These are phyloP conservation scores for Bergia puertoricense DNA, from an alignment of 92 coral and sea anemone genomes.

Conservation along the genomic window DNA sequence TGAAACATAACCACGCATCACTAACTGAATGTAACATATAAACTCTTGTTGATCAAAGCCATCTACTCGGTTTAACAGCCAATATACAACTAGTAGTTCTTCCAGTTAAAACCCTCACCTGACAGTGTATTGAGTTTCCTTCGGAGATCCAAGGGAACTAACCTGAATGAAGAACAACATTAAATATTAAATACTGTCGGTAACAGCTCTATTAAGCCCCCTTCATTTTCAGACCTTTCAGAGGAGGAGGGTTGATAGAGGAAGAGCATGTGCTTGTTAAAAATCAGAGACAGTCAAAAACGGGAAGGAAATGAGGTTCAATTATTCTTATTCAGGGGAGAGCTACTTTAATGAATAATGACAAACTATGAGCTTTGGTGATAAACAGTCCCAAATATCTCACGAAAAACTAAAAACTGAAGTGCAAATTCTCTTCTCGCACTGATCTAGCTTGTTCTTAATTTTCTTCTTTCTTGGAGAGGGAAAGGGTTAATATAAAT, in stretches of 20 bases:
- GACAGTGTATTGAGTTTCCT: slow-evolving; percentile 4
- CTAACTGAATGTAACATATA: background rate
- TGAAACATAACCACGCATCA: too few relatives aligned
- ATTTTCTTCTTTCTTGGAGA: background rate
- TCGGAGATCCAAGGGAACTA: slow-evolving; percentile 7
- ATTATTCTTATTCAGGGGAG: background rate
- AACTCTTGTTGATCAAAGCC: background rate
- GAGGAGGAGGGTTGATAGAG: background rate
- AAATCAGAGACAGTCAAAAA: background rate
- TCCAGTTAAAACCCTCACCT: background rate
- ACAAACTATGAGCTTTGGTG: background rate
- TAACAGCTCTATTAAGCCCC: background rate
- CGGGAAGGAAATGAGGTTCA: too few relatives aligned
- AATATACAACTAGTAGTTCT: background rate
- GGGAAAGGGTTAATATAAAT: background rate
- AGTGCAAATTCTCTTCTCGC: background rate
- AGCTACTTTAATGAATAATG: too few relatives aligned
- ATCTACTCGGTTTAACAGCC: background rate
- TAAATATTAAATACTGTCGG: background rate
- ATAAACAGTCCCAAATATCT: too few relatives aligned
- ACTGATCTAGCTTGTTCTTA: background rate
- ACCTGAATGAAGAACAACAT: background rate
- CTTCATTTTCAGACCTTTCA: background rate
- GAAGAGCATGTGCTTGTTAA: background rate
- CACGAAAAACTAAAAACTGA: background rate